These are phyloP conservation scores for human (Homo sapiens) DNA, from an alignment of 2,113 vertebrate genomes.

Conservation along the genomic window GRCh38 chr6:130371501-130372000, in stretches of 20 bases:
- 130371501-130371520: neutral
- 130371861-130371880: neutral
- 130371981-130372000: neutral
- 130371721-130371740: neutral
- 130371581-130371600: neutral
- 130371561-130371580: neutral
- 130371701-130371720: neutral
- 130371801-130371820: constrained; percentile 42
- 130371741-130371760: constrained; percentile 41
- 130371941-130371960: neutral
- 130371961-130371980: constrained; percentile 7
- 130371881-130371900: neutral
- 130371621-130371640: neutral
- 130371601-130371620: neutral
- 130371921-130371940: neutral
- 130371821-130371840: neutral
- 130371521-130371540: neutral
- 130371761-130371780: constrained; percentile 22
- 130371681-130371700: neutral
- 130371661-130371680: neutral
- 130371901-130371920: neutral
- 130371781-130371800: constrained; percentile 32
- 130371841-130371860: neutral
- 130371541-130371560: neutral
- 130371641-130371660: neutral